Evolutionary conservation across 2,113 vertebrate genomes (phyloP).

Genomic region (Ceyx melanurus): DNA sequence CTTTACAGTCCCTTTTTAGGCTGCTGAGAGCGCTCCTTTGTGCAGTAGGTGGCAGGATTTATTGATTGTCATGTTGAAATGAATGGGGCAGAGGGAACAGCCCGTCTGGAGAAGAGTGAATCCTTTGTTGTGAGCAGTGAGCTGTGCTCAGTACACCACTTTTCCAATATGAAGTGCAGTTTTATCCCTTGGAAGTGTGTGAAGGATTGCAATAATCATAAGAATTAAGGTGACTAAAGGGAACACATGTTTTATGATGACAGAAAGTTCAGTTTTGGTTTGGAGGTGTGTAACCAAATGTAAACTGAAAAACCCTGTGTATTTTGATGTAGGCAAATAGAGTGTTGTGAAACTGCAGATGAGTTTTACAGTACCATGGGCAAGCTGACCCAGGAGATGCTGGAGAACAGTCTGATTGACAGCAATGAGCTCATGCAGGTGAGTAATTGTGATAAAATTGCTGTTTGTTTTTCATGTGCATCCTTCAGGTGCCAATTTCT

Average conservation of each 20-base stretch:
- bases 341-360: conserved; percentile 92
- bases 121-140: not conserved
- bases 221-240: not conserved
- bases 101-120: not conserved
- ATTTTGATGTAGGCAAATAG: conserved; percentile 84
- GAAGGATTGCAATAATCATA: not conserved
- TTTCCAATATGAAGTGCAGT: not conserved
- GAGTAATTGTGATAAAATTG: not conserved
- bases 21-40: not conserved
- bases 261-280: not conserved
- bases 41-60: not conserved
- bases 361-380: conserved; percentile 98
- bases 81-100: not conserved
- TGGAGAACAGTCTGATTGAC: conserved; percentile 89
- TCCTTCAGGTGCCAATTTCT: not conserved
- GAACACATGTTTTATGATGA: not conserved
- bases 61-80: not conserved
- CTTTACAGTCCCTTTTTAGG: not conserved
- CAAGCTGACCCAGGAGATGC: conserved; percentile 94
- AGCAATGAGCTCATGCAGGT: conserved; percentile 96
- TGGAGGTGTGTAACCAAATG: not conserved
- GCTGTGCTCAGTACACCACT: not conserved
- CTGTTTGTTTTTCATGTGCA: not conserved
- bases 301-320: not conserved
- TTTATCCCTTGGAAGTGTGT: not conserved